Base-by-base conservation (phyloP, 1,140 invertebrate species). In the Mycetomoellerius zeteki region DNA sequence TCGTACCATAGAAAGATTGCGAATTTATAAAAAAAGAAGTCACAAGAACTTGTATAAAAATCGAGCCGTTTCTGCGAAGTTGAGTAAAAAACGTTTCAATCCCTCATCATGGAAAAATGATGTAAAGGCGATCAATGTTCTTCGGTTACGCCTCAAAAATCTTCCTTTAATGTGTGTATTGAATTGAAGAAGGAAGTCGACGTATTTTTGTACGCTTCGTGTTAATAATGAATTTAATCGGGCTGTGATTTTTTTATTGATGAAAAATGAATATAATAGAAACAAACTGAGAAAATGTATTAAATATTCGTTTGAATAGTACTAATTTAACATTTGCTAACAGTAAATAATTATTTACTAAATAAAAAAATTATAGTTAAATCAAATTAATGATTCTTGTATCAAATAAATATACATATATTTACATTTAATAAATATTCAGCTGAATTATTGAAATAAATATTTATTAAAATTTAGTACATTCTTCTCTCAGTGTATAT, bases 191-290 rank as follows among this genome's bases (percentile, higher is more conserved):
- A 6, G 6, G 3, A 54, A 73, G 27, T 54, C 10, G 27, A 2
- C 1, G 21, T 72, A 73, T 52, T 10, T 33, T 54, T 33, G 43
- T 72, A 50, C 8, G 14, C 3, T 72, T 72, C 27, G 3, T 21
- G 1, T 52, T 14, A 73, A 33, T 10, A 12, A 19, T 37, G 0
- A 37, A 73, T 33, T 52, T 16, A 73, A 73, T 73, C 2, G 2
- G 7, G 2, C 19, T 16, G 52, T 6, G 1, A 21, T 56, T 54
- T 73, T 73, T 73, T 7, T 12, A 12, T 54, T 56, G 5, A 56
- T 73, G 21, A 73, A 56, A 30, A 33, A 73, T 72, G 71, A 52
- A 52, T 72, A 7, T 19, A 19, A n/a, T n/a, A n/a, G n/a, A n/a
- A n/a, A n/a, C 43, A 52, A 52, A 27, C 16, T 7, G 33, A 37